A percentile compares a stretch with the other conserved stretches of the same genome.
Evolutionary conservation across 1,140 invertebrate genomes (phyloP).

Genomic region (Copidosoma floridanum): DNA sequence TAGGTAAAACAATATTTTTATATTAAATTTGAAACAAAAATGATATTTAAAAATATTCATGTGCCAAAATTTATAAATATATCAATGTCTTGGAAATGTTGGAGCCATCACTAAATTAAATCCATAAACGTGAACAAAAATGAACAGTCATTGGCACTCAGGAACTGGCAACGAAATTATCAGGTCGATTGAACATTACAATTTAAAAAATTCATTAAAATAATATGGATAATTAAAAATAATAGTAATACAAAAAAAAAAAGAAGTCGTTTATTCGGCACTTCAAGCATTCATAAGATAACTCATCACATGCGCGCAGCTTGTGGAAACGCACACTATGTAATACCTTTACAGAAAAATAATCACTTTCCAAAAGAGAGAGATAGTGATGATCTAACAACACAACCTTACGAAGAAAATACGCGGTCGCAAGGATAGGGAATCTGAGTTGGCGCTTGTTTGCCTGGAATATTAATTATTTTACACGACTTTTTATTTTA

Average conservation of each 20-base stretch:
- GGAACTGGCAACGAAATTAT: slow-evolving; percentile 28
- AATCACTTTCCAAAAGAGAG: slow-evolving; percentile 26
- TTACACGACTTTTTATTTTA: slow-evolving; percentile 13
- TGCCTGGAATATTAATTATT: slow-evolving; percentile 11
- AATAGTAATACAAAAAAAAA: slow-evolving; percentile 14
- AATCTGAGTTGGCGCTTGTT: background rate
- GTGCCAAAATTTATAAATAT: too few relatives aligned
- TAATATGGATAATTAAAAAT: slow-evolving; percentile 9
- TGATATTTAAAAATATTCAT: too few relatives aligned
- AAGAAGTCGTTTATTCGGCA: slow-evolving; percentile 22
- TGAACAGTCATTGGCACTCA: slow-evolving; percentile 23
- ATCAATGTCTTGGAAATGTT: too few relatives aligned
- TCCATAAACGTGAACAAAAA: too few relatives aligned
- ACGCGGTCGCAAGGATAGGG: background rate
- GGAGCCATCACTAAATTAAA: too few relatives aligned
- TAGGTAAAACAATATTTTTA: too few relatives aligned
- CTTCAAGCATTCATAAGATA: slow-evolving; percentile 15
- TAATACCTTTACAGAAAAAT: slow-evolving; percentile 27
- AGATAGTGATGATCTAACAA: slow-evolving; percentile 23
- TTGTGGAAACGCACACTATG: slow-evolving; percentile 8
- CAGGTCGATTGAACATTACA: slow-evolving; percentile 22
- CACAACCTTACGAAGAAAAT: slow-evolving; percentile 14
- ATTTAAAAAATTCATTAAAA: slow-evolving; percentile 14
- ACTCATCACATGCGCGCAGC: slow-evolving; percentile 8
- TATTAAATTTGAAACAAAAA: too few relatives aligned